Conservation (phyloP, 2,113 vertebrate genomes). For the Zosterops hypoxanthus region DNA sequence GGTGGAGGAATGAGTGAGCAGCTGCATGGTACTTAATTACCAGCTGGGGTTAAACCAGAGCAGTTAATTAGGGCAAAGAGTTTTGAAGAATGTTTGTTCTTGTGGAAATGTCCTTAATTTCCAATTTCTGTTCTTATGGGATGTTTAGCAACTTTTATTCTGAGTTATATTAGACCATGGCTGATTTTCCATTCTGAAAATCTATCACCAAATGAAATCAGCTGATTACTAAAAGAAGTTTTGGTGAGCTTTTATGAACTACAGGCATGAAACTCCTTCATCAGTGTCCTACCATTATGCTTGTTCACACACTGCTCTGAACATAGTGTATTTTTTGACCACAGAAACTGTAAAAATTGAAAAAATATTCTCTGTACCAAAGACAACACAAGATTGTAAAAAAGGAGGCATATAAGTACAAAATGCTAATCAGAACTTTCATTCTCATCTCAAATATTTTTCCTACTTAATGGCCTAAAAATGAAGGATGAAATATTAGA, state of each 20-base stretch:
- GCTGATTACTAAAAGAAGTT: background rate
- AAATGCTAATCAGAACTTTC: background rate
- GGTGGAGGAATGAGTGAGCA: background rate
- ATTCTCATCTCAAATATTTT: background rate
- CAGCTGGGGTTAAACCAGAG: background rate
- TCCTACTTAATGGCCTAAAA: background rate
- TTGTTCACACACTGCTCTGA: background rate
- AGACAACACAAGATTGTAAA: background rate
- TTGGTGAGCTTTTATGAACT: background rate
- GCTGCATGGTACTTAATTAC: background rate
- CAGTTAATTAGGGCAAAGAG: background rate
- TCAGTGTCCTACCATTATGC: background rate
- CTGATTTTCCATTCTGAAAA: background rate
- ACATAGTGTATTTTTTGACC: background rate
- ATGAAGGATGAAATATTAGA: background rate
- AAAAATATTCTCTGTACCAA: background rate
- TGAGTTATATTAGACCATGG: background rate
- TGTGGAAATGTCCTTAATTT: background rate
- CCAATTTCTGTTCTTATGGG: background rate
- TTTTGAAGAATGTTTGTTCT: background rate
- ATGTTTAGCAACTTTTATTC: background rate
- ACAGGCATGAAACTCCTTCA: background rate
- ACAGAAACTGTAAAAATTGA: background rate
- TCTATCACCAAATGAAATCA: background rate
- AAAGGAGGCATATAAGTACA: background rate